Evolutionary conservation across 2,888 invertebrate genomes (phyloP).

Genomic region (Plebejus argus): DNA sequence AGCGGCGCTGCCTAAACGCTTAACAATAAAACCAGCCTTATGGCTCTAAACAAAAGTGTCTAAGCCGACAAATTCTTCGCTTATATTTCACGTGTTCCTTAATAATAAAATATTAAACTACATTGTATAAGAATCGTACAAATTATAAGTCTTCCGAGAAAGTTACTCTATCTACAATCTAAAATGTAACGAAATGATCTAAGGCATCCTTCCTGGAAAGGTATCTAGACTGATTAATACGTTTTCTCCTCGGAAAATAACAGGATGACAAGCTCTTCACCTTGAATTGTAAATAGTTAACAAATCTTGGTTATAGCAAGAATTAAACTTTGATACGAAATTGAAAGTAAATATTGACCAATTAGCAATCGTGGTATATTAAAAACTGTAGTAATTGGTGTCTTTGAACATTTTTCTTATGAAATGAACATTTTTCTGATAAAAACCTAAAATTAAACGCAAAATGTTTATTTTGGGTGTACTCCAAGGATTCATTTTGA

Average conservation of each 20-base stretch:
- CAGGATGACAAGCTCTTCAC: background rate
- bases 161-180: background rate
- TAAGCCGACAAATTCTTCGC: too few species aligned
- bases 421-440: background rate
- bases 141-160: background rate
- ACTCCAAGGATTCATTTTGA: background rate
- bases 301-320: background rate
- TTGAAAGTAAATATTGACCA: background rate
- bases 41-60: background rate
- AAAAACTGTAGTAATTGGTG: background rate
- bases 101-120: too few species aligned
- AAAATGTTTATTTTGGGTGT: background rate
- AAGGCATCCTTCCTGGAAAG: background rate
- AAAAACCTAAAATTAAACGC: background rate
- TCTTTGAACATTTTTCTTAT: background rate
- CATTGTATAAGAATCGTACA: background rate
- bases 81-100: too few species aligned
- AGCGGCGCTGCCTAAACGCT: too few species aligned
- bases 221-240: background rate
- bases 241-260: background rate
- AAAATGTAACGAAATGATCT: background rate
- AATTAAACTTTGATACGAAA: background rate
- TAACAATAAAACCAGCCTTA: too few species aligned
- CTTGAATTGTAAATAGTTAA: conserved; percentile 10
- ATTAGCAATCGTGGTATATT: background rate